These are phyloP conservation scores for Condylostylus longicornis DNA, from an alignment of 1,140 invertebrate species.

Conservation along the genomic window DNA sequence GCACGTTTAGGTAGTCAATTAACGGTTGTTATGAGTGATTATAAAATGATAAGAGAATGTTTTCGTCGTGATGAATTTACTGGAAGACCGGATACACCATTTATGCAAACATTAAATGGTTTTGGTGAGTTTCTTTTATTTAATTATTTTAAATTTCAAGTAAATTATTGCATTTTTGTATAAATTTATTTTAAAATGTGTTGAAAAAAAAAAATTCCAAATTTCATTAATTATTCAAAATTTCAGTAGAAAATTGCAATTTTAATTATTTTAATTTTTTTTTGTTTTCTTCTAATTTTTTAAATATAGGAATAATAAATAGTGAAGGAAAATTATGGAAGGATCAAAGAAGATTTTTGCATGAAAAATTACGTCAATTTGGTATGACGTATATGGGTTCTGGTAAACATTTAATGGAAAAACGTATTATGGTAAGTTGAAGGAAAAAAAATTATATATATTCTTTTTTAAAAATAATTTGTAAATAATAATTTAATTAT, in stretches of 20 bases:
- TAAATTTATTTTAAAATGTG: neutral
- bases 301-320: slow-evolving; percentile 80
- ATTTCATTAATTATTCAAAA: slow-evolving; percentile 1
- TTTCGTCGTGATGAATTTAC: slow-evolving; percentile 74
- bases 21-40: slow-evolving; percentile 71
- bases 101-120: slow-evolving; percentile 72
- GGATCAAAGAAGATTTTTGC: slow-evolving; percentile 77
- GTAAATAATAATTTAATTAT: neutral
- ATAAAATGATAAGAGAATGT: slow-evolving; percentile 64
- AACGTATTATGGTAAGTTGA: slow-evolving; percentile 61
- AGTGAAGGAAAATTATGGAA: slow-evolving; percentile 84
- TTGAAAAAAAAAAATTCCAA: slow-evolving; percentile 1
- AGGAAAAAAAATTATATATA: neutral
- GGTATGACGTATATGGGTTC: slow-evolving; percentile 73
- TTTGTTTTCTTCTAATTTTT: too few relatives aligned
- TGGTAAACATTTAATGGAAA: slow-evolving; percentile 68
- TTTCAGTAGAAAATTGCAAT: neutral
- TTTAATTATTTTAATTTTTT: slow-evolving; percentile 10
- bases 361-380: slow-evolving; percentile 73
- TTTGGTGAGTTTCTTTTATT: slow-evolving; percentile 69
- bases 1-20: slow-evolving; percentile 62
- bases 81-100: slow-evolving; percentile 64
- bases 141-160: too few relatives aligned
- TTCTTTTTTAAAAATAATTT: neutral
- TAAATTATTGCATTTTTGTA: too few relatives aligned